A percentile compares a stretch with the other conserved stretches of the same genome.
Conservation (phyloP, 2,113 vertebrate genomes). For the Pollimyrus isidori region DNA sequence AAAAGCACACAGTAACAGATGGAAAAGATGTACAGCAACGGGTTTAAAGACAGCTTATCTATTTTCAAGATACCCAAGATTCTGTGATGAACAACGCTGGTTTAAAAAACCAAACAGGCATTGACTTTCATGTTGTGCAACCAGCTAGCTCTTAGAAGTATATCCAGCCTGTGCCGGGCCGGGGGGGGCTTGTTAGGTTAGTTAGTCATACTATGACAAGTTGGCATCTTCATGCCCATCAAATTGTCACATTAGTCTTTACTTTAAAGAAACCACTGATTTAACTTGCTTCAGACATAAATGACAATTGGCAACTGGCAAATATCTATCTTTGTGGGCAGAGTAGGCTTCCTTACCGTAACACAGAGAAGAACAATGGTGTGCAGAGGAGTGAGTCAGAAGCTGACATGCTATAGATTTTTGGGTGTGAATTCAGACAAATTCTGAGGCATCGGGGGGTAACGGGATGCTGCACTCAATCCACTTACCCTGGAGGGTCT, state of each 20-base stretch:
- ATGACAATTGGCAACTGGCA: not conserved
- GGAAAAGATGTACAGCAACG: not conserved
- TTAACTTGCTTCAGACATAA: not conserved
- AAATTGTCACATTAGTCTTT: not conserved
- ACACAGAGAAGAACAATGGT: not conserved
- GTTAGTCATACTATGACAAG: not conserved
- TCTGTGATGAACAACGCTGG: not conserved
- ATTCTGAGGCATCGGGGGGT: not conserved
- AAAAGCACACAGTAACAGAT: not conserved
- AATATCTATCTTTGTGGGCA: not conserved
- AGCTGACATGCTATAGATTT: not conserved
- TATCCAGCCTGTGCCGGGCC: not conserved
- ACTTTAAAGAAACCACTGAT: not conserved
- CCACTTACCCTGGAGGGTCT: not conserved
- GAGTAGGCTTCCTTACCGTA: not conserved
- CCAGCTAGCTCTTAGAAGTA: not conserved
- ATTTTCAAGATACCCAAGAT: not conserved
- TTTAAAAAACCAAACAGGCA: not conserved
- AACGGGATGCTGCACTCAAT: not conserved
- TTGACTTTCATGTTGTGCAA: not conserved
- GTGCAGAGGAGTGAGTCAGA: not conserved
- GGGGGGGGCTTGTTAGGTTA: not conserved
- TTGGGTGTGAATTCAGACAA: not conserved
- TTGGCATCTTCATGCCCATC: not conserved
- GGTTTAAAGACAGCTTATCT: not conserved